phyloP scores from a whole-genome alignment of 2,888 invertebrate species.

The Hirudinaria manillensis region DNA sequence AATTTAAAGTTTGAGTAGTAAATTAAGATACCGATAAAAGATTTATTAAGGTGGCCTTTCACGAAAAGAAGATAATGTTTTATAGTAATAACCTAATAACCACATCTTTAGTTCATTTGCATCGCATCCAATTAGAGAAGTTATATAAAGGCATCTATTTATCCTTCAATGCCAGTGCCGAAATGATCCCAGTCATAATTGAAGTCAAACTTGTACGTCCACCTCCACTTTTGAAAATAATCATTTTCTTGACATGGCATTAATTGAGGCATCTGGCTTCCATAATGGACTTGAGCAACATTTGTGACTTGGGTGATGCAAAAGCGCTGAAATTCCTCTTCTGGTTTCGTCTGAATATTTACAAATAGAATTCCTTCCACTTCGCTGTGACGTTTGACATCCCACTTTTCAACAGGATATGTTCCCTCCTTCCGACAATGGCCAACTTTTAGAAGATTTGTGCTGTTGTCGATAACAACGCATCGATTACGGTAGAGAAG shows the following conservation, averaged over 20 bases:
- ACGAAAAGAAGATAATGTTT: no score
- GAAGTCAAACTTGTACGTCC: constrained; percentile 40
- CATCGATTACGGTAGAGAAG: constrained; percentile 38
- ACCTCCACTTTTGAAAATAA: constrained; percentile 39
- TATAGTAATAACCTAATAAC: no score
- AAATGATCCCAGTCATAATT: constrained; percentile 39
- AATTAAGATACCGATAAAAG: no score
- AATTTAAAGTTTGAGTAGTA: no score
- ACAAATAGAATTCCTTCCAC: constrained; percentile 22
- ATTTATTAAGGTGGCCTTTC: no score
- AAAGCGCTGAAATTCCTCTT: neutral
- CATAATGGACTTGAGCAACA: constrained; percentile 38
- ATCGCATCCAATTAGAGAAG: no score
- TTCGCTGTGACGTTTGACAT: constrained; percentile 35
- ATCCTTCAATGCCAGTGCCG: constrained; percentile 18
- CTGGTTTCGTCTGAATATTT: neutral
- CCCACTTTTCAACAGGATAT: constrained; percentile 34
- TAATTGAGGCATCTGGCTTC: constrained; percentile 43
- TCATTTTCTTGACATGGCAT: constrained; percentile 34
- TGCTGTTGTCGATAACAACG: constrained; percentile 35
- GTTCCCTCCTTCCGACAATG: constrained; percentile 29
- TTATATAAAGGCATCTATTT: neutral
- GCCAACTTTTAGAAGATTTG: constrained; percentile 35
- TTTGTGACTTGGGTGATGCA: constrained; percentile 42
- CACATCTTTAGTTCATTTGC: no score